A percentile compares a stretch with the other conserved stretches of the same genome.
Evolutionary conservation across 2,113 vertebrate genomes (phyloP).

Genomic region (Ageneiosus marmoratus): DNA sequence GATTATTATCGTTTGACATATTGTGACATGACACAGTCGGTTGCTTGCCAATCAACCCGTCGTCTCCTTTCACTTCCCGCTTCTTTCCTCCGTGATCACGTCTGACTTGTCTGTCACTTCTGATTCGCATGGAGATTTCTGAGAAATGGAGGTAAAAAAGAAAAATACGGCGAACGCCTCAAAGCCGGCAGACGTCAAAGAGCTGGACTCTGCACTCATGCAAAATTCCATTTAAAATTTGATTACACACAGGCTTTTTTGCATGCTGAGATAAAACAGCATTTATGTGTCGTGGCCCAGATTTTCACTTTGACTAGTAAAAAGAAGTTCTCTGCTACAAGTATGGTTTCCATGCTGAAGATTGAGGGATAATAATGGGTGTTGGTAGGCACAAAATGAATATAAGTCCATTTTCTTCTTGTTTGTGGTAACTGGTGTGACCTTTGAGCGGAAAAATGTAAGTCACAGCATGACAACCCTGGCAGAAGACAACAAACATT

Average conservation of each 20-base stretch:
- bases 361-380: conserved; percentile 23
- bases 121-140: conserved; percentile 38
- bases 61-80: conserved; percentile 33
- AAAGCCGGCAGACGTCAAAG: conserved; percentile 55
- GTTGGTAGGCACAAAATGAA: not conserved
- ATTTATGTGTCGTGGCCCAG: conserved; percentile 59
- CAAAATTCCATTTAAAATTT: conserved; percentile 64
- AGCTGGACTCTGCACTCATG: conserved; percentile 60
- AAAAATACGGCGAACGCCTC: conserved; percentile 40
- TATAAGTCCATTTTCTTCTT: not conserved
- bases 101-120: conserved; percentile 45
- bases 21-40: conserved; percentile 32
- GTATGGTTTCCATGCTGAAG: conserved; percentile 29
- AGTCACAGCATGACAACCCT: conserved; percentile 4
- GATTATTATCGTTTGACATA: conserved; percentile 14
- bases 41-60: conserved; percentile 42
- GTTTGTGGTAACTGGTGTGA: conserved; percentile 8
- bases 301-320: conserved; percentile 53
- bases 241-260: conserved; percentile 56
- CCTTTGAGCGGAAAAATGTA: not conserved
- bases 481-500: not conserved
- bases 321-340: conserved; percentile 40
- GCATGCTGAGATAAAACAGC: conserved; percentile 63
- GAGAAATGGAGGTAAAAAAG: conserved; percentile 25
- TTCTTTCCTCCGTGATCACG: conserved; percentile 45